These are phyloP conservation scores for Limnephilus auricula DNA, from an alignment of 2,888 invertebrate genomes.

Conservation along the genomic window DNA sequence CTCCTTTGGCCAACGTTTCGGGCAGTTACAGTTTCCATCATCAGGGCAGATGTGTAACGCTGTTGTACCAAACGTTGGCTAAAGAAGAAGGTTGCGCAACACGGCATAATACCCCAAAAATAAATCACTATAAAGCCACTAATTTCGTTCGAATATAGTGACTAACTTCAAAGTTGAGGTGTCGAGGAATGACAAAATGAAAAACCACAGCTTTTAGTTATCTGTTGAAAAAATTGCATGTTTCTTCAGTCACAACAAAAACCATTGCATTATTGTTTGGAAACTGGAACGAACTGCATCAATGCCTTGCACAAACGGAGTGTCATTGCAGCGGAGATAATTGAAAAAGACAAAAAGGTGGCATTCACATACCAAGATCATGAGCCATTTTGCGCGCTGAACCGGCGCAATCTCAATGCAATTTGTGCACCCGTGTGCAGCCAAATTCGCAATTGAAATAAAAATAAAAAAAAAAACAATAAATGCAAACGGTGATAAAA, in stretches of 20 bases:
- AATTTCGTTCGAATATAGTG: not conserved
- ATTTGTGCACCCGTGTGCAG: not conserved
- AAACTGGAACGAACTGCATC: not conserved
- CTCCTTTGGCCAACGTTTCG: too few species aligned
- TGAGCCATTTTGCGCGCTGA: not conserved
- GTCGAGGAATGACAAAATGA: not conserved
- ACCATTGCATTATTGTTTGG: not conserved
- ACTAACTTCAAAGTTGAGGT: not conserved
- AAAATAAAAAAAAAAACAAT: not conserved
- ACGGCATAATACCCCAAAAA: too few species aligned
- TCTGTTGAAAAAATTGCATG: not conserved
- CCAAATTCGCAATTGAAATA: not conserved
- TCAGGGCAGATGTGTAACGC: too few species aligned
- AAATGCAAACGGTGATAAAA: not conserved
- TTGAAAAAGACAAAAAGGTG: not conserved
- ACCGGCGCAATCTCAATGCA: not conserved
- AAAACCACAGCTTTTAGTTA: not conserved
- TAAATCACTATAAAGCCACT: not conserved
- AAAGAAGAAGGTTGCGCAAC: too few species aligned
- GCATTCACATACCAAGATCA: not conserved
- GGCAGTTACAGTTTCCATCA: too few species aligned
- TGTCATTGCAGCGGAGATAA: not conserved
- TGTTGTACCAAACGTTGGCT: too few species aligned
- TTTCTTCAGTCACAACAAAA: not conserved
- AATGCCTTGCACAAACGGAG: not conserved